Evolutionary conservation across 2,113 vertebrate genomes (phyloP), one percentile per base, ranked within the genome.

Genomic region (Pavo muticus): DNA sequence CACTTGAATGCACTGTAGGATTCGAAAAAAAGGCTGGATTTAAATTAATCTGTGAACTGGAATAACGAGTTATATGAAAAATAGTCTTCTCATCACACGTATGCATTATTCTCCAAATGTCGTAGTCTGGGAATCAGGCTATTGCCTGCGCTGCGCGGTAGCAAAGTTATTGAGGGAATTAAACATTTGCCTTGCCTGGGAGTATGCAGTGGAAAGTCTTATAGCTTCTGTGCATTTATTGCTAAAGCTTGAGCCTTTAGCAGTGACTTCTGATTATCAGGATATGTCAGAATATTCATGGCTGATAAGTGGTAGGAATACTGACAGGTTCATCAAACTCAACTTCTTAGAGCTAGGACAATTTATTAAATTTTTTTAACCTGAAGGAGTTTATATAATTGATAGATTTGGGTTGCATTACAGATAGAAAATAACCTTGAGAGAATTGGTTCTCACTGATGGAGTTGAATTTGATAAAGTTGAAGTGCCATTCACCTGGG

Each of bases 401-500:
- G 88, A 96, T 95, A 85, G 93, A 94, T 95, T 91, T 91, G 47
- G 88, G 88, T 91, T 95, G 67, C 76, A 72, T 92, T 93, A 82
- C 42, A 92, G 83, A 90, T 91, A 82, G 50, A 86, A 92, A 96
- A 92, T 87, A 96, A 93, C 65, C 65, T 85, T 81, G 73, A 65
- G 75, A 84, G 84, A 89, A 79, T 65, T 87, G 48, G 23, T 67
- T 48, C 82, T 82, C 76, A 39, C 15, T 82, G 54, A 35, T 44
- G 39, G 25, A 87, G 52, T 10, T 88, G 85, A 88, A 81, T 91
- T 91, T 91, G 85, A 69, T 65, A 69, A 84, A 93, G 23, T 54
- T 93, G 83, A 93, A 94, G 45, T 71, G 56, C 68, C 29, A 14
- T 93, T 96, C 86, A 97, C 37, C 54, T 0, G 3, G 40, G 72